Percentiles rank a stretch among this genome's conserved stretches.
Evolutionary conservation across 2,797 vertebrate species (phyloP).

Genomic region (Sphaeramia orbicularis): DNA sequence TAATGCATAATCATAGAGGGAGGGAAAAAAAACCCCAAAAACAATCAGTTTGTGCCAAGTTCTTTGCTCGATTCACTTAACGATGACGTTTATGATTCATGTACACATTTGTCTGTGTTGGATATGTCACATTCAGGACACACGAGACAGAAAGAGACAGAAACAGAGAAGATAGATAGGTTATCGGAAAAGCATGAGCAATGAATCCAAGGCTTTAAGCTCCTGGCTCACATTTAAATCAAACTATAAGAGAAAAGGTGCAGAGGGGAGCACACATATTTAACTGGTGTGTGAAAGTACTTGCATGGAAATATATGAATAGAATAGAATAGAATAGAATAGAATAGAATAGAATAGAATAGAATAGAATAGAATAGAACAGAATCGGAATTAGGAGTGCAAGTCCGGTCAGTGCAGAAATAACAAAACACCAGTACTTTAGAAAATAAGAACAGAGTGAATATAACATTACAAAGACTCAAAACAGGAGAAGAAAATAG

Average conservation of each 20-base stretch:
- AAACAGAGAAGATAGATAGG: not conserved
- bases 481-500: no score
- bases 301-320: no score
- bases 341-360: no score
- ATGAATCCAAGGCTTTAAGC: slow-evolving; percentile 43
- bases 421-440: no score
- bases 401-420: no score
- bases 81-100: slow-evolving; percentile 41
- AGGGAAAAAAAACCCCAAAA: not conserved
- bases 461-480: no score
- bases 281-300: no score
- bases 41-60: slow-evolving; percentile 1
- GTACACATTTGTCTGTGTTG: slow-evolving; percentile 55
- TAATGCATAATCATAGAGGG: slow-evolving; percentile 24
- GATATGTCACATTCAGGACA: slow-evolving; percentile 17
- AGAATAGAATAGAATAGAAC: no score
- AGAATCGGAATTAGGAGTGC: no score
- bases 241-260: slow-evolving; percentile 16
- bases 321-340: no score
- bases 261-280: not conserved
- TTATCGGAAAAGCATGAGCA: slow-evolving; percentile 34
- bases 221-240: slow-evolving; percentile 37
- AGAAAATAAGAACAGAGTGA: no score
- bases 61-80: slow-evolving; percentile 40
- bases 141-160: not conserved